Evolutionary conservation across 2,113 vertebrate genomes (phyloP).

Genomic region (Rhea pennata): DNA sequence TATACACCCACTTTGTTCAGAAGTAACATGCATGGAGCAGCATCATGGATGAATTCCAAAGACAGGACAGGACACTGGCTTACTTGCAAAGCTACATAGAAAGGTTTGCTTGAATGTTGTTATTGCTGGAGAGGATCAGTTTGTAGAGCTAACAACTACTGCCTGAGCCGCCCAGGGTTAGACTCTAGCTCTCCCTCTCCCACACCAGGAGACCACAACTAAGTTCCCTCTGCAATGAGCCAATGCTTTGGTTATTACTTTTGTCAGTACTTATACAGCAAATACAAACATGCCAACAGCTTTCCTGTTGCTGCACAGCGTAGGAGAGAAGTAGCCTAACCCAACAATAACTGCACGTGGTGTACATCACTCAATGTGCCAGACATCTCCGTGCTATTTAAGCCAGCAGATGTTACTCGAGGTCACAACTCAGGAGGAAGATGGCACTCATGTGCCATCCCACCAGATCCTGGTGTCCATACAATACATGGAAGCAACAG

Average conservation of each 20-base stretch:
- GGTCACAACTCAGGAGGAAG: background rate
- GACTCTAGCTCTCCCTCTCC: background rate
- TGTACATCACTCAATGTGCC: background rate
- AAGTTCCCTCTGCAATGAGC: background rate
- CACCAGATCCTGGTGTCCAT: background rate
- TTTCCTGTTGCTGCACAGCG: background rate
- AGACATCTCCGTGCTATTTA: background rate
- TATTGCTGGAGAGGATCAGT: background rate
- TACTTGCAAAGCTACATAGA: background rate
- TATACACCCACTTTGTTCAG: fast-evolving
- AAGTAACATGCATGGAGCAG: background rate
- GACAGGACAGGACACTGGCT: background rate
- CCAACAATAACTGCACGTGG: background rate
- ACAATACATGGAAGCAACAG: background rate
- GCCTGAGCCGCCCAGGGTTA: background rate
- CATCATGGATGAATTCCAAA: background rate
- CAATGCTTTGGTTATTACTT: background rate
- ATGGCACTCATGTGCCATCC: background rate
- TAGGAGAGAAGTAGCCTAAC: background rate
- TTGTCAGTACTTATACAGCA: background rate
- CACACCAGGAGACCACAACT: background rate
- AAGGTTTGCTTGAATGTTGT: background rate
- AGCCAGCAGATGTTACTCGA: background rate
- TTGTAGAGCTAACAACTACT: background rate
- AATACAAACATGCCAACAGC: background rate